phyloP scores from a whole-genome alignment of 2,888 invertebrate genomes.

The Microplitis manilae region DNA sequence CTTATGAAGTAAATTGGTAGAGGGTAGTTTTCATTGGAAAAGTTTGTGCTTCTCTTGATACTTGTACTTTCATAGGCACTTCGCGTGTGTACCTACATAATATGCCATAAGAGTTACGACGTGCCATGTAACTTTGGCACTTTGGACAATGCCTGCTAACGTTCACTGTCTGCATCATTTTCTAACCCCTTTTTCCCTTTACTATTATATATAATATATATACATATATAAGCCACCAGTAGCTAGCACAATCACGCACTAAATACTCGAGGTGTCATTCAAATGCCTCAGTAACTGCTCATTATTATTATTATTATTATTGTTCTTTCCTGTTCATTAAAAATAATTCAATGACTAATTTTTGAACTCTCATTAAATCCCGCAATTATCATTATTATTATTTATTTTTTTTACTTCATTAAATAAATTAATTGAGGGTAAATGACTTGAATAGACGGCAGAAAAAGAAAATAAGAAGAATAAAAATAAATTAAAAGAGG shows the following conservation, averaged over 20 bases:
- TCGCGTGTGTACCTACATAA: constrained; percentile 59
- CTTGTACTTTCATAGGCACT: constrained; percentile 41
- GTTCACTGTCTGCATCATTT: constrained; percentile 24
- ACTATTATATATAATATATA: constrained; percentile 18
- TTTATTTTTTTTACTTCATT: background rate
- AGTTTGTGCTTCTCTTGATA: constrained; percentile 21
- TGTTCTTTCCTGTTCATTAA: background rate
- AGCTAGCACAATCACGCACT: constrained; percentile 53
- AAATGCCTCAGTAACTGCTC: background rate
- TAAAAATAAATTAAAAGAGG: background rate
- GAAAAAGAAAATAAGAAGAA: background rate
- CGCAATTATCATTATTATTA: too few relatives aligned
- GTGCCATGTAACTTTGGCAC: constrained; percentile 66
- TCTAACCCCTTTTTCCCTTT: constrained; percentile 19
- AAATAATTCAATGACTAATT: background rate
- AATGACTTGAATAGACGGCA: background rate
- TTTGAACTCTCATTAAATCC: too few relatives aligned
- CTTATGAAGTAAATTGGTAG: constrained; percentile 22
- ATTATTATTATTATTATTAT: constrained; percentile 1
- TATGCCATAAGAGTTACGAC: constrained; percentile 60
- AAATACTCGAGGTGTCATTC: constrained; percentile 50
- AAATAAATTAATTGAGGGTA: background rate
- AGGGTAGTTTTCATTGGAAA: constrained; percentile 11
- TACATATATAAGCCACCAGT: constrained; percentile 30
- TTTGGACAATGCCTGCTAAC: constrained; percentile 62